phyloP scores from a whole-genome alignment of 2,797 vertebrate genomes.

The Zalophus californianus region DNA sequence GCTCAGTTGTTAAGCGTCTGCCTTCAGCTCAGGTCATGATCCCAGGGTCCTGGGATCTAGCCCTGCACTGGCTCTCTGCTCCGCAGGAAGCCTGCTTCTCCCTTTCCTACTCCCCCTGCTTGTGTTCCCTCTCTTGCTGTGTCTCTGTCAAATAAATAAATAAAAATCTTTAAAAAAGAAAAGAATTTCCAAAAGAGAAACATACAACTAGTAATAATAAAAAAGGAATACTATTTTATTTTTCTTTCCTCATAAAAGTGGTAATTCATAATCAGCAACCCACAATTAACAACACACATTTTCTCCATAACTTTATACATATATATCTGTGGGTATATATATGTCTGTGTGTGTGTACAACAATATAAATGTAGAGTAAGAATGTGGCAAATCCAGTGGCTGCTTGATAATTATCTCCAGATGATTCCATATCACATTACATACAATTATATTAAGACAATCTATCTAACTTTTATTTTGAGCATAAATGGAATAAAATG shows the following conservation, averaged over 20 bases:
- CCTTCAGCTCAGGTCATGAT: too few relatives aligned
- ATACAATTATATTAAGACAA: not conserved
- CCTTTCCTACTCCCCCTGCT: too few relatives aligned
- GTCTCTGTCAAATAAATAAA: too few relatives aligned
- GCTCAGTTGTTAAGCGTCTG: too few relatives aligned
- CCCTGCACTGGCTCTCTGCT: too few relatives aligned
- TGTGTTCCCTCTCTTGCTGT: too few relatives aligned
- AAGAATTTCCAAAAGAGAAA: not conserved
- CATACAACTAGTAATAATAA: not conserved
- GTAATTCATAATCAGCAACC: not conserved
- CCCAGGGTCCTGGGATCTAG: too few relatives aligned
- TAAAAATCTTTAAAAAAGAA: too few relatives aligned
- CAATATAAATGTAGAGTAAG: not conserved
- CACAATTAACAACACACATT: not conserved
- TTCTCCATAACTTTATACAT: not conserved
- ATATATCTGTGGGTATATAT: too few relatives aligned
- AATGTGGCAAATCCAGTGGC: not conserved
- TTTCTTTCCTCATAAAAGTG: not conserved
- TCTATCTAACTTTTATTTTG: not conserved
- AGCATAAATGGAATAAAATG: not conserved
- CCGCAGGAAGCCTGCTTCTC: too few relatives aligned
- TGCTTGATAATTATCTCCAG: not conserved
- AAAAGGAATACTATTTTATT: not conserved
- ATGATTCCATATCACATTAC: not conserved
- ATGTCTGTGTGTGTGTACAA: not conserved